Percentiles rank a stretch among this genome's conserved stretches.
Evolutionary conservation across 2,797 vertebrate genomes (phyloP).

Genomic region (Xyrichtys novacula): DNA sequence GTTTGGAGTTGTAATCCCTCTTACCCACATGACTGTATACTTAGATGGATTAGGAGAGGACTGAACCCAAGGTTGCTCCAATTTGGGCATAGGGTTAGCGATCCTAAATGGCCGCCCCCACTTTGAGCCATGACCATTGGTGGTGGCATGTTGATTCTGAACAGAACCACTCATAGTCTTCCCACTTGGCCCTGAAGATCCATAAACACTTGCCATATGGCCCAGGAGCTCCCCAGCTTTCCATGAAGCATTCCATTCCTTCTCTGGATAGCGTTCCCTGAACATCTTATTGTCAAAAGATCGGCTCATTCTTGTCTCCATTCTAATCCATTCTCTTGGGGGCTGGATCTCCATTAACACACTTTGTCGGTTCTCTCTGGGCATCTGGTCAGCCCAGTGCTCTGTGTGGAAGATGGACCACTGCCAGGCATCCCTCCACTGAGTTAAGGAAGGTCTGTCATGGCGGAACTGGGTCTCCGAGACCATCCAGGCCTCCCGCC

Average conservation of each 20-base stretch:
- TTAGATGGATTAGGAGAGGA: conserved; percentile 31
- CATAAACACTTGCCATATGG: conserved; percentile 4
- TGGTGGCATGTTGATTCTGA: conserved; percentile 21
- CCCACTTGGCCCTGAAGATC: conserved; percentile 10
- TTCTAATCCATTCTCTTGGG: conserved; percentile 33
- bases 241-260: conserved; percentile 68
- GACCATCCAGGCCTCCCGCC: conserved; percentile 69
- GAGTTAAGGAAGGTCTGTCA: conserved; percentile 61
- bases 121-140: conserved; percentile 42
- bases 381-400: conserved; percentile 10
- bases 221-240: conserved; percentile 35
- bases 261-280: conserved; percentile 42
- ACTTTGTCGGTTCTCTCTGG: conserved; percentile 16
- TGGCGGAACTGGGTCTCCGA: conserved; percentile 58
- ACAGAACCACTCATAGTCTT: neutral
- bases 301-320: conserved; percentile 31
- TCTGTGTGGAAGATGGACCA: conserved; percentile 42
- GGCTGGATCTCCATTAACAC: conserved; percentile 47
- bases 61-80: conserved; percentile 58
- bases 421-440: conserved; percentile 73
- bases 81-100: conserved; percentile 67
- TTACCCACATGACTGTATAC: conserved; percentile 56
- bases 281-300: conserved; percentile 52
- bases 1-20: conserved; percentile 15
- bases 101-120: conserved; percentile 74